Percentiles rank a stretch among this genome's conserved stretches.
phyloP scores from a whole-genome alignment of 1,140 invertebrate species.

The Gonatopus flavifemur region DNA sequence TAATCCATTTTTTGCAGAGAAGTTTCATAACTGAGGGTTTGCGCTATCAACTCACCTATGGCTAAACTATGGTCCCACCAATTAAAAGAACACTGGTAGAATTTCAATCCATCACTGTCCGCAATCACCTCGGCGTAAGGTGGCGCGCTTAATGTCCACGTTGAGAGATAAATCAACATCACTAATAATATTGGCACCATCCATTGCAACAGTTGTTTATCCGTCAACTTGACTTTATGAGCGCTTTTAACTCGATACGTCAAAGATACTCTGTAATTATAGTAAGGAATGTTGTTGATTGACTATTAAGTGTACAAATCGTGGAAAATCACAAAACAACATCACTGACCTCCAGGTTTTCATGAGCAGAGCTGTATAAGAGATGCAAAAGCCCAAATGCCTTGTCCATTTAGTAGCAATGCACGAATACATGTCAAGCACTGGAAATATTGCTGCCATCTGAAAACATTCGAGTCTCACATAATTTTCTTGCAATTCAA shows the following conservation, averaged over 20 bases:
- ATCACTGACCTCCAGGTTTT: constrained; percentile 83
- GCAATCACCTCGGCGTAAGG: constrained; percentile 75
- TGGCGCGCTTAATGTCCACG: constrained; percentile 84
- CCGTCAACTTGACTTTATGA: constrained; percentile 89
- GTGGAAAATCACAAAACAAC: neutral
- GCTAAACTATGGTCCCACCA: constrained; percentile 92
- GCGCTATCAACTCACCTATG: constrained; percentile 73
- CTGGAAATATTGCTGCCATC: constrained; percentile 90
- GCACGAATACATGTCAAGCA: constrained; percentile 77
- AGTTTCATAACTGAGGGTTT: no score
- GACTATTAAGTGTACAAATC: no score
- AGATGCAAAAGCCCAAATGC: constrained; percentile 88
- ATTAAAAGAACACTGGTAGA: constrained; percentile 86
- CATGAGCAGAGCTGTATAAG: constrained; percentile 87
- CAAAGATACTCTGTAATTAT: constrained; percentile 73
- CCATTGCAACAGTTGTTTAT: constrained; percentile 88
- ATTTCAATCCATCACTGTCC: constrained; percentile 74
- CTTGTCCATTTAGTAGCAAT: constrained; percentile 89
- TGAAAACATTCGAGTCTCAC: constrained; percentile 38
- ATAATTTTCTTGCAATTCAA: neutral
- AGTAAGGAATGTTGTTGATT: no score
- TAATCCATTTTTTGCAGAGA: no score
- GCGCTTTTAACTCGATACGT: constrained; percentile 93
- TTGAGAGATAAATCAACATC: constrained; percentile 84
- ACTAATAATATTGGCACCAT: constrained; percentile 86